phyloP scores from a whole-genome alignment of 2,113 vertebrate species.

The Macrotis lagotis region DNA sequence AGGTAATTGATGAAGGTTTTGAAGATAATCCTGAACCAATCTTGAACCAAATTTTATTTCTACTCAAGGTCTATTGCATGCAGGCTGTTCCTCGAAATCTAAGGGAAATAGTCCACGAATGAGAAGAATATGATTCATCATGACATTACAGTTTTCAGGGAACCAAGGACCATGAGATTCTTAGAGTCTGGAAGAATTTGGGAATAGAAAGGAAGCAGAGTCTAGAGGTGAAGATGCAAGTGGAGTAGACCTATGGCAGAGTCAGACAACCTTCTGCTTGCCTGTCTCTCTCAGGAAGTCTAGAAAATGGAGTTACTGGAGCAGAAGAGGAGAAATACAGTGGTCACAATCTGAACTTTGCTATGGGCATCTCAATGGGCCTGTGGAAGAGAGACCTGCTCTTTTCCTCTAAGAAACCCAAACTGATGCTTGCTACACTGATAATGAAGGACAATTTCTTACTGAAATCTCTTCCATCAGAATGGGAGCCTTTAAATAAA shows the following conservation, averaged over 20 bases:
- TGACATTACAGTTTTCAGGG: constrained; percentile 98
- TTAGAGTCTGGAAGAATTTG: constrained; percentile 95
- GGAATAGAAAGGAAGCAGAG: constrained; percentile 95
- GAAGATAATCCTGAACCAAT: constrained; percentile 95
- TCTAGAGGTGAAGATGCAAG: constrained; percentile 96
- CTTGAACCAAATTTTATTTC: constrained; percentile 90
- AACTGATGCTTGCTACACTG: constrained; percentile 92
- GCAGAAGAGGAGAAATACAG: constrained; percentile 94
- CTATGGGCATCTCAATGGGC: constrained; percentile 93
- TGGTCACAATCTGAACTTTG: constrained; percentile 95
- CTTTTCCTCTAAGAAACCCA: constrained; percentile 91
- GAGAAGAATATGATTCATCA: constrained; percentile 98
- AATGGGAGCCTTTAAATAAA: not conserved
- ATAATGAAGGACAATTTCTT: constrained; percentile 95
- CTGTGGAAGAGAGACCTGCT: constrained; percentile 93
- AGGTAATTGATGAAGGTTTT: constrained; percentile 94
- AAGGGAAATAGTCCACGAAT: constrained; percentile 97
- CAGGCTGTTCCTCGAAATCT: constrained; percentile 97
- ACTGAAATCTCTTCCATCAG: not conserved
- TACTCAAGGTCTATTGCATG: constrained; percentile 95
- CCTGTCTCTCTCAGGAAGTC: constrained; percentile 95
- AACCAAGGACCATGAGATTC: constrained; percentile 96
- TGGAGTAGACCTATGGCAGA: too few species aligned
- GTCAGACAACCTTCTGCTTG: constrained; percentile 91
- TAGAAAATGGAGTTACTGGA: constrained; percentile 98